Evolutionary conservation across 2,888 invertebrate species (phyloP), one percentile per base, ranked within the genome.

Genomic region (Ennomos erosarius): DNA sequence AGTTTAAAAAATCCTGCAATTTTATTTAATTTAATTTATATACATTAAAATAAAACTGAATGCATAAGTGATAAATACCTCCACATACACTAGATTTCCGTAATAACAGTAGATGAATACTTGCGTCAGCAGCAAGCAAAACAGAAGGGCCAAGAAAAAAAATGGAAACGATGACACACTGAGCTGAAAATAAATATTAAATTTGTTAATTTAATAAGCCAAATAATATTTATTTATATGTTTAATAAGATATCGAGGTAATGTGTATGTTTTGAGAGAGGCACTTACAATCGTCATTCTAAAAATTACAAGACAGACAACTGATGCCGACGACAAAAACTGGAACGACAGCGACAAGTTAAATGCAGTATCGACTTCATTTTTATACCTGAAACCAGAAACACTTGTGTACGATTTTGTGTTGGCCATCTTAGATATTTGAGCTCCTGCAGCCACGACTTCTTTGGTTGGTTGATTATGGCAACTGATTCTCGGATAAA

Each of bases 51-150:
- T 4, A 26, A 26, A 26, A 26, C 6, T 5, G 6, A 26, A 26
- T 26, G 4, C 26, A 0, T 5, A 26, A 26, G 26, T 26, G 3
- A 26, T 26, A 6, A n/a, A 13, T 65, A 84, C 84, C 77, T 84
- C 82, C 40, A 71, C 64, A 45, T 77, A 66, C 0, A 84, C 69
- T 9, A 74, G 52, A 52, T 75, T 76, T 33, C 81, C 84, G 37
- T 68, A 81, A 53, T 71, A 81, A 43, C 84, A 84, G 47, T 75
- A 82, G 0, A 83, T 6, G 33, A 79, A 75, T 10, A 78, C 69
- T 68, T 84, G 78, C 0, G 43, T 35, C 49, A 73, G 48, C 9
- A 78, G 12, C 1, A 73, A 0, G 0, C 57, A 0, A 10, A 75
- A 51, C 9, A 76, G n/a, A 0, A 55, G 0, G 3, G 60, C 0